phyloP scores from a whole-genome alignment of 2,888 invertebrate genomes.

The Pantelozetes paolii region DNA sequence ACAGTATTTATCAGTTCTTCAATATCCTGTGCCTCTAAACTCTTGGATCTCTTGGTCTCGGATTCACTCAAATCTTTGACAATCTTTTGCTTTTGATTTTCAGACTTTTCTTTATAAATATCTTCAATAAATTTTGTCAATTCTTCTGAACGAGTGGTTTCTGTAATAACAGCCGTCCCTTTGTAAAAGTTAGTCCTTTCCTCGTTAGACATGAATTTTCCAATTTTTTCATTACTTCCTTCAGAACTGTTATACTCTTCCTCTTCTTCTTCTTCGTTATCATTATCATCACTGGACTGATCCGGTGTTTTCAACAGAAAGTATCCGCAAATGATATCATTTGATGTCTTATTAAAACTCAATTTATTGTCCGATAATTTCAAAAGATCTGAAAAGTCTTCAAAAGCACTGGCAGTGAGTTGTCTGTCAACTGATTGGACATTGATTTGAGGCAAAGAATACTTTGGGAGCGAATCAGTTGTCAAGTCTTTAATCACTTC shows the following conservation, averaged over 20 bases:
- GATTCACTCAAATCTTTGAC: not conserved
- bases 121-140: not conserved
- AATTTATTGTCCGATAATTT: too few relatives aligned
- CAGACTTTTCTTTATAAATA: not conserved
- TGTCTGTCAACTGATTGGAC: too few relatives aligned
- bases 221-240: not conserved
- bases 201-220: not conserved
- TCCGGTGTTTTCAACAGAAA: too few relatives aligned
- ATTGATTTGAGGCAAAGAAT: too few relatives aligned
- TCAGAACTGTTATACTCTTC: not conserved
- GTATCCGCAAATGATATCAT: too few relatives aligned
- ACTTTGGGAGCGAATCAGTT: too few relatives aligned
- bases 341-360: too few relatives aligned
- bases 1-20: not conserved
- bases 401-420: too few relatives aligned
- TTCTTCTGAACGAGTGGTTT: not conserved
- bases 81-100: not conserved
- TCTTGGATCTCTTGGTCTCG: not conserved
- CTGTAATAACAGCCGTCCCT: not conserved
- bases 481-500: too few relatives aligned
- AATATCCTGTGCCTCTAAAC: not conserved
- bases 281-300: not conserved
- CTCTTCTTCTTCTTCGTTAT: not conserved
- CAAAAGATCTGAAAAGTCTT: too few relatives aligned
- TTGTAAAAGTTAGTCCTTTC: not conserved